Percentiles rank a stretch among this genome's conserved stretches.
Evolutionary conservation across 2,113 vertebrate genomes (phyloP).

Genomic region (Caranx ignobilis): DNA sequence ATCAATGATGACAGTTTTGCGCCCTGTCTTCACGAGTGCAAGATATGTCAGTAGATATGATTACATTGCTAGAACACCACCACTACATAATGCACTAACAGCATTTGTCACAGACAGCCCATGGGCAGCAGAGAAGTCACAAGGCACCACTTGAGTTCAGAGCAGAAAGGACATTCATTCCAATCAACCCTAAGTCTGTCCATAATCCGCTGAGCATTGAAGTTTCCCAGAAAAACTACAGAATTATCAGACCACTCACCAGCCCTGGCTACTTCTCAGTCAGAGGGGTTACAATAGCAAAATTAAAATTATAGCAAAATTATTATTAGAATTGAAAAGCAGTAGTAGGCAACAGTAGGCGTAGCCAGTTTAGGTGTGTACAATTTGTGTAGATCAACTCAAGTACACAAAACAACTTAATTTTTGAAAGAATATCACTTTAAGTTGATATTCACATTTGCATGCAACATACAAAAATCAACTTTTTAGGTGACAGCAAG

Average conservation of each 20-base stretch:
- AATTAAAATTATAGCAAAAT: background rate
- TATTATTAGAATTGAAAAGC: background rate
- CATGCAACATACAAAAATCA: conserved; percentile 77
- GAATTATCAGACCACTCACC: background rate
- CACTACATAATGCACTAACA: background rate
- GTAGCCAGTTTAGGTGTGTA: background rate
- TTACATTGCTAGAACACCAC: background rate
- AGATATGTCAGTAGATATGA: background rate
- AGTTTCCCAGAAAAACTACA: background rate
- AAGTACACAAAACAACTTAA: conserved; percentile 30
- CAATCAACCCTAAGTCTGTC: background rate
- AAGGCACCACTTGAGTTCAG: background rate
- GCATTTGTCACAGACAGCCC: background rate
- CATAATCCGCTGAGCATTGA: background rate
- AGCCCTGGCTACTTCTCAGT: too few relatives aligned
- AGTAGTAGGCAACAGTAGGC: conserved; percentile 1
- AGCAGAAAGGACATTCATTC: background rate
- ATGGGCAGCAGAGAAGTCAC: background rate
- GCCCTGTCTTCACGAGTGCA: background rate
- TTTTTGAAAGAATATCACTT: conserved; percentile 64
- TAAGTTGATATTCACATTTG: conserved; percentile 73
- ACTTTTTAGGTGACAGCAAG: conserved; percentile 68
- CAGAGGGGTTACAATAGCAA: background rate
- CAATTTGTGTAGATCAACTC: conserved; percentile 15
- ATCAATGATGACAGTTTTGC: background rate